These are phyloP conservation scores for Poeciliopsis presidionis DNA, from an alignment of 2,797 vertebrate species.

Conservation along the genomic window DNA sequence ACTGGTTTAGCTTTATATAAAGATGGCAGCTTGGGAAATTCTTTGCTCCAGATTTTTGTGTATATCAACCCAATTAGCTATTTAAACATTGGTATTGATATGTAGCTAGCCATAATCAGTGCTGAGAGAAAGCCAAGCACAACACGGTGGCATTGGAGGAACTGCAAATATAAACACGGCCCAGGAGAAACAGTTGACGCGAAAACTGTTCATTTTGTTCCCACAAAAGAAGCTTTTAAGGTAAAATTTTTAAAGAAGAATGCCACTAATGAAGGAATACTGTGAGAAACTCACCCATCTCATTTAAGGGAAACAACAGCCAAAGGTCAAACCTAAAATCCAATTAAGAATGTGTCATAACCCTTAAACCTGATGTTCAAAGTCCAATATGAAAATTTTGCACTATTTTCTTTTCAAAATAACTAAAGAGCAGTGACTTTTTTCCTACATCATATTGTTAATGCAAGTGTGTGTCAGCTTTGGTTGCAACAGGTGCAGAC, in stretches of 20 bases:
- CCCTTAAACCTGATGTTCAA: not conserved
- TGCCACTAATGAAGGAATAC: not conserved
- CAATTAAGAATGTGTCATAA: not conserved
- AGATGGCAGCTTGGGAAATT: not conserved
- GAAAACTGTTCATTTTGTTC: not conserved
- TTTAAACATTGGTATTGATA: not conserved
- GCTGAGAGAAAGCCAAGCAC: not conserved
- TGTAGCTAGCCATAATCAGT: not conserved
- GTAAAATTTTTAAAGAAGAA: not conserved
- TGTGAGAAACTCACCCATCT: not conserved
- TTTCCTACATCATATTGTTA: not conserved
- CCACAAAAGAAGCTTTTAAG: not conserved
- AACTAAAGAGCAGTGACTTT: not conserved
- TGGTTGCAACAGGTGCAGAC: conserved; percentile 7
- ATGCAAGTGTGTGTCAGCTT: conserved; percentile 8
- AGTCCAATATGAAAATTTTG: not conserved
- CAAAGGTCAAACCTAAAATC: not conserved
- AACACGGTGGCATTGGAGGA: not conserved
- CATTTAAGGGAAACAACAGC: not conserved
- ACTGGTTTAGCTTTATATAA: not conserved
- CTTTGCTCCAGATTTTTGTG: not conserved
- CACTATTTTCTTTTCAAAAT: too few relatives aligned
- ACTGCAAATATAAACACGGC: not conserved
- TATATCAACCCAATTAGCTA: not conserved
- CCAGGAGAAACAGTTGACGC: not conserved